Evolutionary conservation across 2,888 invertebrate species (phyloP), one percentile per base, ranked within the genome.

Genomic region (Myopa testacea): DNA sequence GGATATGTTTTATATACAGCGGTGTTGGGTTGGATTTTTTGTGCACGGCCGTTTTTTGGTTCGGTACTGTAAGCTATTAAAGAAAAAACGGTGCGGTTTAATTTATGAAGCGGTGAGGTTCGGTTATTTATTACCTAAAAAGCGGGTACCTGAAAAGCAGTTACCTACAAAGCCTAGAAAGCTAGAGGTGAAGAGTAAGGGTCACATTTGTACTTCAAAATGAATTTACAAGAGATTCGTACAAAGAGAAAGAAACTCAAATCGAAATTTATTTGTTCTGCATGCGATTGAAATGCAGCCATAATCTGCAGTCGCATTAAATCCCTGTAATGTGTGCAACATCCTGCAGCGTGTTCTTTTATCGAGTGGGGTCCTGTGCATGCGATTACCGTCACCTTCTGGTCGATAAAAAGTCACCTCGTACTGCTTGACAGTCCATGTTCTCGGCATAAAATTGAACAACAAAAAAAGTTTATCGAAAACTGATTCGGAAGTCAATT

Each of bases 31-130:
- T 16, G 40, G 67, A 34, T 40, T 40, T 67, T 67, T 67, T 67
- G 5, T 40, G 40, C 40, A n/a, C n/a, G n/a, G n/a, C 4, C 6
- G 0, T 45, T 45, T 45, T 45, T 6, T 6, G 45, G 1, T 14
- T 19, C 5, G 45, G 19, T 26, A 55, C 34, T 14, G 37, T 55
- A 55, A 70, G 34, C 70, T 70, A 70, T 70, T 55, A 52, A 70
- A 52, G 52, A 55, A 70, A 70, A 55, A 34, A 55, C 70, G 85
- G 85, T 84, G 84, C 84, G 81, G 81, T 82, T 82, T 84, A 84
- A 85, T 85, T 86, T 85, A 85, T 86, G 84, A 75, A 37, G 40
- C 40, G 52, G 82, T 80, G 75, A 80, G 80, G 50, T 75, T 7
- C 4, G 55, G 37, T 75, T 65, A 75, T 73, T 72, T 58, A 72